phyloP scores from a whole-genome alignment of 2,888 invertebrate species.

The Ichneumoninae sp. region DNA sequence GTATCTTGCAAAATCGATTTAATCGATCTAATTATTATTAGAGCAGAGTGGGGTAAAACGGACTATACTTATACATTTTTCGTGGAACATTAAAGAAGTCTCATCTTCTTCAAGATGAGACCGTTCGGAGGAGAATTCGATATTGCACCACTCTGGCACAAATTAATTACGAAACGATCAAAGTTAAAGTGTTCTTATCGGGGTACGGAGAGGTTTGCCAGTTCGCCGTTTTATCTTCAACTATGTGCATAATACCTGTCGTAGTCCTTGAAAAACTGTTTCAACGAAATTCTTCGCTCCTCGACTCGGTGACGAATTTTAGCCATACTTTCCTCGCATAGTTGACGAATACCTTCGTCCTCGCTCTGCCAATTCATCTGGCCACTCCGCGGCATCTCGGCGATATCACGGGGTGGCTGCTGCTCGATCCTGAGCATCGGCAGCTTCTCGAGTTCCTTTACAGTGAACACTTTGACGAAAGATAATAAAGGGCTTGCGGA shows the following conservation, averaged over 20 bases:
- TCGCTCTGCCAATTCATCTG: slow-evolving; percentile 85
- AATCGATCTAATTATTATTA: neutral
- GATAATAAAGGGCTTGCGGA: slow-evolving; percentile 27
- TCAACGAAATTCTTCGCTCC: slow-evolving; percentile 88
- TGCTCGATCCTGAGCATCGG: slow-evolving; percentile 87
- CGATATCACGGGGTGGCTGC: slow-evolving; percentile 86
- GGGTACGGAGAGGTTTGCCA: neutral
- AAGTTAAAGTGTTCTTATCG: neutral
- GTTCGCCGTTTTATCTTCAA: slow-evolving; percentile 25
- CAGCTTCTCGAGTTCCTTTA: slow-evolving; percentile 89
- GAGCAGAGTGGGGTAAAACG: neutral
- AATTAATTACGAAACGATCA: neutral
- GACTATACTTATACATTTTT: neutral
- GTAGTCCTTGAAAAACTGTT: slow-evolving; percentile 89
- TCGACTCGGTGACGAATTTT: slow-evolving; percentile 88
- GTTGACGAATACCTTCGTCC: slow-evolving; percentile 75
- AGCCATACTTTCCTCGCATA: slow-evolving; percentile 87
- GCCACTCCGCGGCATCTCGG: slow-evolving; percentile 85
- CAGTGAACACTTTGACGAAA: slow-evolving; percentile 87
- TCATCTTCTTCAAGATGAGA: neutral
- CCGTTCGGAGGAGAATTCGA: neutral
- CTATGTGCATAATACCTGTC: slow-evolving; percentile 86
- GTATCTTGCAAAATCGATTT: too few species aligned
- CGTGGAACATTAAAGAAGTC: neutral
- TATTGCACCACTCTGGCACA: neutral